These are phyloP conservation scores for Drosophila birchii DNA, from an alignment of 2,888 invertebrate species.

Conservation along the genomic window DNA sequence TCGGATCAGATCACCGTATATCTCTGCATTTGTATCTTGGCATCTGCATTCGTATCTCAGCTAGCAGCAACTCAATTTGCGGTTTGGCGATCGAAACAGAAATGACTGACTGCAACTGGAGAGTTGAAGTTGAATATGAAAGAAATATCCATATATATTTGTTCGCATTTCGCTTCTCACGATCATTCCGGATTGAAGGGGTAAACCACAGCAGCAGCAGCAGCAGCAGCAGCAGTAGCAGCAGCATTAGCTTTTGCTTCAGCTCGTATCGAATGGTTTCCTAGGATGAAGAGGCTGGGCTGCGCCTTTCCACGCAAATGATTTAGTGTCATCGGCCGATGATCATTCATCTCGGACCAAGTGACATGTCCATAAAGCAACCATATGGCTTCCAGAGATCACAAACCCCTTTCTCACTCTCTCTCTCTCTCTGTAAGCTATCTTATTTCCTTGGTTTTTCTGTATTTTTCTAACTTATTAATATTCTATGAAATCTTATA, in stretches of 20 bases:
- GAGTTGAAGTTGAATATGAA: conserved; percentile 31
- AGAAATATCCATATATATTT: conserved; percentile 13
- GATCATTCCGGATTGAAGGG: conserved; percentile 50
- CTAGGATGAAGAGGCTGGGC: conserved; percentile 17
- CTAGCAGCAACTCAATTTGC: conserved; percentile 32
- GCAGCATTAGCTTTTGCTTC: neutral
- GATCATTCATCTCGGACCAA: conserved; percentile 61
- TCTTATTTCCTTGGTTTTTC: conserved; percentile 58
- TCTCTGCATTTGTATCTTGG: conserved; percentile 6
- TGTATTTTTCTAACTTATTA: neutral
- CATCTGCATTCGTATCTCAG: conserved; percentile 18
- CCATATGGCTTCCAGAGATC: conserved; percentile 56
- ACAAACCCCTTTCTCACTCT: conserved; percentile 11
- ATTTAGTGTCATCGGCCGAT: conserved; percentile 72
- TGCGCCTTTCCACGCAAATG: conserved; percentile 44
- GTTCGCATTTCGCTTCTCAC: conserved; percentile 56
- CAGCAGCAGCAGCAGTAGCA: conserved; percentile 26
- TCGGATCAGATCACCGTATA: conserved; percentile 30
- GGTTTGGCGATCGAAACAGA: conserved; percentile 27
- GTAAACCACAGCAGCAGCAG: conserved; percentile 57
- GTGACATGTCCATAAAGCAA: neutral
- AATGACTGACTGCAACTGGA: conserved; percentile 51
- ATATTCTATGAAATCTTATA: neutral
- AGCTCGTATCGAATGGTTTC: conserved; percentile 37
- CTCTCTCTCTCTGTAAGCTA: conserved; percentile 36